Evolutionary conservation across 2,888 invertebrate genomes (phyloP).

Genomic region (Acanthosepion pharaonis): DNA sequence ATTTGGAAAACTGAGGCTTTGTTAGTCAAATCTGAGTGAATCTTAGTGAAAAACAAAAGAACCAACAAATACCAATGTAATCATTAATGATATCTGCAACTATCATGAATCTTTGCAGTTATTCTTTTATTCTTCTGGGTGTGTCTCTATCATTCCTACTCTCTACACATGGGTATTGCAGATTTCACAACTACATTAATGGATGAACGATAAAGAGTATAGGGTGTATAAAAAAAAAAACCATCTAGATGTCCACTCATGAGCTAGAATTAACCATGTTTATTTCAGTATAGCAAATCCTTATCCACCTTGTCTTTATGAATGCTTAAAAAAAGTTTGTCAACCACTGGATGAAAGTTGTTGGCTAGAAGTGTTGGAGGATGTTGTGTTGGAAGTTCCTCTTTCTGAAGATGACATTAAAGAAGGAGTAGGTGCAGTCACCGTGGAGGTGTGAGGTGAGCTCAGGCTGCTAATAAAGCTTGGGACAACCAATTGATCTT

Average conservation of each 20-base stretch:
- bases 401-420: conserved; percentile 33
- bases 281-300: not conserved
- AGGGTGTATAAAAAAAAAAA: not conserved
- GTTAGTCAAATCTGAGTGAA: not conserved
- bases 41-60: not conserved
- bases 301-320: not conserved
- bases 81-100: not conserved
- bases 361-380: not conserved
- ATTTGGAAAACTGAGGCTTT: not conserved
- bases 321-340: not conserved
- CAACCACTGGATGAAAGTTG: no score
- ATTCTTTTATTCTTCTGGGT: not conserved
- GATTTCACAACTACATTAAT: conserved; percentile 14
- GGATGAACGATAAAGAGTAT: not conserved
- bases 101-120: not conserved
- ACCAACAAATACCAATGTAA: not conserved
- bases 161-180: not conserved
- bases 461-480: not conserved
- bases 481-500: not conserved
- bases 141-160: not conserved
- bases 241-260: not conserved
- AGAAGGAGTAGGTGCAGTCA: not conserved
- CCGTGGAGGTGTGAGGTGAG: not conserved
- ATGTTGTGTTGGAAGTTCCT: not conserved
- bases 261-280: not conserved